Evolutionary conservation across 2,797 vertebrate genomes (phyloP).

Genomic region (Morelia viridis): DNA sequence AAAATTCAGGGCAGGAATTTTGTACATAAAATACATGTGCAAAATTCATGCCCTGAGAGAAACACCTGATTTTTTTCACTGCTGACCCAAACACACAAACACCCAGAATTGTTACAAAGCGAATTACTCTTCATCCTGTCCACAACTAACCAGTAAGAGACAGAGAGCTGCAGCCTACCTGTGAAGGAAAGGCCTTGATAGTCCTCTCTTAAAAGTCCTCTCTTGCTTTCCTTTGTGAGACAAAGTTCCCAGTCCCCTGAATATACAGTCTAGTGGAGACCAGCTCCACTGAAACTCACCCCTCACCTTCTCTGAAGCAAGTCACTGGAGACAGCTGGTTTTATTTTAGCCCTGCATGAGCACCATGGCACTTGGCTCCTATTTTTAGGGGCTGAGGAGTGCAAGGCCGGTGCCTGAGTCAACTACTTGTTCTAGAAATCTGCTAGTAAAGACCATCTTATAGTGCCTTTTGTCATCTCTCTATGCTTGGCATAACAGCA

Average conservation of each 20-base stretch:
- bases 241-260: conserved; percentile 69
- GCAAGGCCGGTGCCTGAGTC: conserved; percentile 68
- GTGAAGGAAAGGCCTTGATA: conserved; percentile 32
- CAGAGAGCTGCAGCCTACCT: conserved; percentile 25
- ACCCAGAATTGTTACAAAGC: background rate
- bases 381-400: conserved; percentile 84
- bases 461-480: conserved; percentile 40
- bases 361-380: conserved; percentile 70
- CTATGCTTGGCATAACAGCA: conserved; percentile 36
- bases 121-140: conserved; percentile 52
- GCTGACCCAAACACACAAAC: background rate
- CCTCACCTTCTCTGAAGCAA: conserved; percentile 76
- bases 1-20: background rate
- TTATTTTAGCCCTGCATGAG: conserved; percentile 82
- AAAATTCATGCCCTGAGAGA: conserved; percentile 8
- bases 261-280: conserved; percentile 76
- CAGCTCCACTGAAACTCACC: conserved; percentile 81
- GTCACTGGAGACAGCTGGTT: conserved; percentile 80
- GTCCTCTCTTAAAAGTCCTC: conserved; percentile 39
- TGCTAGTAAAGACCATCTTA: conserved; percentile 61
- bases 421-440: conserved; percentile 74
- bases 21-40: background rate
- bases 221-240: conserved; percentile 35
- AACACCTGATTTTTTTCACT: background rate
- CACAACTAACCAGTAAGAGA: background rate